Base-by-base conservation (phyloP, 2,797 vertebrate species). In the Chanos chanos region DNA sequence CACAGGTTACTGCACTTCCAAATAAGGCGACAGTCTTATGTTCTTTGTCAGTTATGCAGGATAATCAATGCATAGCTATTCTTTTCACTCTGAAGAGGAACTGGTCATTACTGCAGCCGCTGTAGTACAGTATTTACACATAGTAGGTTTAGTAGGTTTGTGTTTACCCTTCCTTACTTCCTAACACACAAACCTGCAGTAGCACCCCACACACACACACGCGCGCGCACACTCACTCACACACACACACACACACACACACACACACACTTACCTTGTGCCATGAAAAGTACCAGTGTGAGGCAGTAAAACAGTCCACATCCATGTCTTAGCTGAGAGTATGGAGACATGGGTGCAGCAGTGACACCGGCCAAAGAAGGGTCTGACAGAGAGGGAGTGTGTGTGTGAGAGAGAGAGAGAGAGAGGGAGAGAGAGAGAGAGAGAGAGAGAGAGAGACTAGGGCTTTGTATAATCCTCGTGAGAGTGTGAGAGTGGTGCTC, bases 281-380 rank as follows among this genome's bases (percentile, higher is more conserved):
- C 66, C 39, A 62, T 28, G 24, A 74, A 61, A 19, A 68, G 49
- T 49, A 52, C 28, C 21, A 61, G 50, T 21, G 30, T 31, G 15
- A 69, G 37, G n/a, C 60, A 37, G 66, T 16, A 68, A 53, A 18
- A 65, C 7, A 72, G 53, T 73, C 56, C 54, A 41, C 36, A 43
- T 43, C 19, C 48, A 3, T 31, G 48, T 28, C 58, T 37, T 34
- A 60, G 25, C 16, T 40, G 18, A 4, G 10, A 60, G 37, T 48
- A 33, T 6, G 60, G 22, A 71, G 55, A 61, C 72, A 78, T 76
- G 48, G 51, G 44, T 68, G 56, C 64, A 64, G 69, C 41, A 31
- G 40, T 28, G 58, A 55, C n/a, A 36, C 33, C 18, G 36, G 45
- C 64, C 43, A 33, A 10, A 28, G 13, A 16, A 41, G 31, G 12